Percentiles rank a stretch among this genome's conserved stretches.
Evolutionary conservation across 2,113 vertebrate species (phyloP).

Genomic region (Boulengeromyrus knoepffleri): DNA sequence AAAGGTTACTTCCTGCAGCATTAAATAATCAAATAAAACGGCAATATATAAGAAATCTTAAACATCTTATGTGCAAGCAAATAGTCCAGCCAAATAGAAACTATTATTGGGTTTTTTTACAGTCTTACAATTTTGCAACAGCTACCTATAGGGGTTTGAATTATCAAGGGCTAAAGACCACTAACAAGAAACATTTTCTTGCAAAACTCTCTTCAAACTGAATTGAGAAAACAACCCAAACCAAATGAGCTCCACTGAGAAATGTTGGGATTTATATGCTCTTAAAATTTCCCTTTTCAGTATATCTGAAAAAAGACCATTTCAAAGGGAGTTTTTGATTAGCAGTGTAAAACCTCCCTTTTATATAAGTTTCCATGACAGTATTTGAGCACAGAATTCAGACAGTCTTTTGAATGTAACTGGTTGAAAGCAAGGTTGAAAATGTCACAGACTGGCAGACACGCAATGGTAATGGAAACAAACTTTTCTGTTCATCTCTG

Average conservation of each 20-base stretch:
- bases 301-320: not conserved
- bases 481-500: not conserved
- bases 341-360: not conserved
- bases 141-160: not conserved
- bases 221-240: not conserved
- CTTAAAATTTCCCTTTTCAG: not conserved
- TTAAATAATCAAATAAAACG: not conserved
- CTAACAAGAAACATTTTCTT: not conserved
- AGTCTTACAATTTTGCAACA: not conserved
- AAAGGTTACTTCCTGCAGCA: not conserved
- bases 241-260: not conserved
- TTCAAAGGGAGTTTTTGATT: not conserved
- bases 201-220: not conserved
- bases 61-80: not conserved
- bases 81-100: not conserved
- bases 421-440: not conserved
- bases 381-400: not conserved
- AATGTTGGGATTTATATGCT: not conserved
- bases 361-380: not conserved
- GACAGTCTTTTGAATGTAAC: not conserved
- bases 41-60: not conserved
- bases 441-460: not conserved
- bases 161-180: not conserved
- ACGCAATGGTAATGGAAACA: not conserved
- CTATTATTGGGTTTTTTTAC: not conserved